Evolutionary conservation across 1,140 invertebrate species (phyloP), one percentile per base, ranked within the genome.

Genomic region (Diabrotica undecimpunctata): DNA sequence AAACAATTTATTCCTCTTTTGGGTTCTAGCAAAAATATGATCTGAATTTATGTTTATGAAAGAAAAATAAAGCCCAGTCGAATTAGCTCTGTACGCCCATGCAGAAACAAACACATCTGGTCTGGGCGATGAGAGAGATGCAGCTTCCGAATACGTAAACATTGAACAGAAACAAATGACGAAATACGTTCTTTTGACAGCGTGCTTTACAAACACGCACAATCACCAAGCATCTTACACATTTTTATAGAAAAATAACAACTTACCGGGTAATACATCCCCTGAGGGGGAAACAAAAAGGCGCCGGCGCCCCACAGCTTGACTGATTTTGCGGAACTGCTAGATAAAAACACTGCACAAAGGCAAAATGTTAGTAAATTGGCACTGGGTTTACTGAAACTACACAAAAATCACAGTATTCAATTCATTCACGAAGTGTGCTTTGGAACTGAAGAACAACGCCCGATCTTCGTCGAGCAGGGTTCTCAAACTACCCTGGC

Each of bases 221-320:
- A 25, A 13, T 10, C 14, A 41, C 62, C 53, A 58, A 46, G n/a
- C 6, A 46, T 10, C 41, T 46, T 46, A 25, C 25, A 25, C 25
- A n/a, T 46, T 46, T 60, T 58, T 60, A 50, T 14, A 9, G 39
- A 65, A 46, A 51, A 25, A 7, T 52, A 38, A 52, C 8, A 10
- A 90, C 90, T 93, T 86, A 93, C 91, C 87, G 90, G 91, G 86
- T 93, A 94, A 84, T 93, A 94, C 87, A 93, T 91, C 86, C 91
- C 91, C 88, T 93, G 91, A 81, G 90, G 89, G 87, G 91, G 90
- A 87, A 94, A 89, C 83, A 93, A 92, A 85, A 91, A 93, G 82
- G 90, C 90, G 84, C 91, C 91, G 85, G 91, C 90, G 84, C 91
- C 90, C 91, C 91, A 94, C 91, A 94, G 91, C 87, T 93, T 93